Evolutionary conservation across 2,888 invertebrate species (phyloP).

Genomic region (Polydesmus complanatus): DNA sequence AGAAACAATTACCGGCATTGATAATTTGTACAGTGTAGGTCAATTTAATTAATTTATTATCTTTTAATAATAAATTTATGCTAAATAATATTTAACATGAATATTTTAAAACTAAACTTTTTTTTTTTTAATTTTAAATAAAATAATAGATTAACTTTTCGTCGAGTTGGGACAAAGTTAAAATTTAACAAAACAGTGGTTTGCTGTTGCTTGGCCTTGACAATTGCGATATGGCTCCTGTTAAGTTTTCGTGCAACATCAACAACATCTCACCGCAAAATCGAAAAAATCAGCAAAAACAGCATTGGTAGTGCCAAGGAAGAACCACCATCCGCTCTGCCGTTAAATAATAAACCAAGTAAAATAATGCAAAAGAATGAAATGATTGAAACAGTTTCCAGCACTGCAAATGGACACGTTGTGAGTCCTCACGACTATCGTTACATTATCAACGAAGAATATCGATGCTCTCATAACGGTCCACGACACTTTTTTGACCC

Average conservation of each 20-base stretch:
- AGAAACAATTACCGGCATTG: too few relatives aligned
- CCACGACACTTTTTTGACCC: background rate
- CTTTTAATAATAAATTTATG: too few relatives aligned
- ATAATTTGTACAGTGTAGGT: too few relatives aligned
- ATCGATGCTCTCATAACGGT: background rate
- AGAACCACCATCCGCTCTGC: too few relatives aligned
- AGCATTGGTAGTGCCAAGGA: background rate
- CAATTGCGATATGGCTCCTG: background rate
- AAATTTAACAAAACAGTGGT: background rate
- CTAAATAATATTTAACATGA: too few relatives aligned
- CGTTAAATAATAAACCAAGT: too few relatives aligned
- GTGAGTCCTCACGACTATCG: background rate
- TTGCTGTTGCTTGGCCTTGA: background rate
- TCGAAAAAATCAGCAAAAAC: background rate
- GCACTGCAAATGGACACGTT: background rate
- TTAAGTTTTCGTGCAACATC: background rate
- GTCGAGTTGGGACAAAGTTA: background rate
- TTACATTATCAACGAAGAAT: background rate
- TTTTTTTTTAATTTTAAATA: too few relatives aligned
- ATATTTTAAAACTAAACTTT: too few relatives aligned
- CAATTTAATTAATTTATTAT: too few relatives aligned
- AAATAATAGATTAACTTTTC: background rate
- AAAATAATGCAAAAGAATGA: too few relatives aligned
- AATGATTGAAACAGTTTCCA: background rate
- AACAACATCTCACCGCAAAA: background rate